Percentiles rank a stretch among this genome's conserved stretches.
Conservation (phyloP, 1,140 invertebrate species). For the Platorchestia sp. region DNA sequence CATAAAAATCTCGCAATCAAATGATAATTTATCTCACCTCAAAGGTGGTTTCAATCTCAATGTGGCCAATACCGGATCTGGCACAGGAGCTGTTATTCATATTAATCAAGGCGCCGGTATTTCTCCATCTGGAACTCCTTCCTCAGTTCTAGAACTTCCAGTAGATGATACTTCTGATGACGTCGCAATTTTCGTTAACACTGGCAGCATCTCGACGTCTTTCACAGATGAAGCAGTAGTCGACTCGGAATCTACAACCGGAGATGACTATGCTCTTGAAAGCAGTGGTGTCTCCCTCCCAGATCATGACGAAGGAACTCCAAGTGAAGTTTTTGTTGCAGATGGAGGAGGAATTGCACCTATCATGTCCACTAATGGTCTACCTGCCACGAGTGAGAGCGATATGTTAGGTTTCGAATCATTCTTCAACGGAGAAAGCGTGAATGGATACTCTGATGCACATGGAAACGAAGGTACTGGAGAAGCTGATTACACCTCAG, state of each 20-base stretch:
- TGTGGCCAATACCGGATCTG: slow-evolving; percentile 23
- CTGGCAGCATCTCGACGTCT: background rate
- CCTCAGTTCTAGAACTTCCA: background rate
- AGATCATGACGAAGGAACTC: background rate
- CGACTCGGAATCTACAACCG: background rate
- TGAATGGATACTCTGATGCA: background rate
- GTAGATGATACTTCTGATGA: background rate
- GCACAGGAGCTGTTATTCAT: slow-evolving; percentile 12
- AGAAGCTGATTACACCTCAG: background rate
- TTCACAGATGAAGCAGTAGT: background rate
- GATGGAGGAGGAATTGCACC: background rate
- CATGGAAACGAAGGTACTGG: background rate
- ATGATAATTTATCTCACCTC: background rate
- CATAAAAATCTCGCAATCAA: background rate
- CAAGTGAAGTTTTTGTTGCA: background rate
- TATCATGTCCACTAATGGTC: background rate
- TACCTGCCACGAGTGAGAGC: too few relatives aligned
- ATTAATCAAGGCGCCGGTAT: background rate
- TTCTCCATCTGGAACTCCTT: background rate
- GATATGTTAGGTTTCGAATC: too few relatives aligned
- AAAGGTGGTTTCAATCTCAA: background rate
- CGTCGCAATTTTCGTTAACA: background rate
- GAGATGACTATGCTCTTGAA: background rate
- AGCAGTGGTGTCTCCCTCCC: background rate
- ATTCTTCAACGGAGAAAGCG: background rate